phyloP scores from a whole-genome alignment of 2,797 vertebrate genomes.

The Tokudaia tokunoshimensis region DNA sequence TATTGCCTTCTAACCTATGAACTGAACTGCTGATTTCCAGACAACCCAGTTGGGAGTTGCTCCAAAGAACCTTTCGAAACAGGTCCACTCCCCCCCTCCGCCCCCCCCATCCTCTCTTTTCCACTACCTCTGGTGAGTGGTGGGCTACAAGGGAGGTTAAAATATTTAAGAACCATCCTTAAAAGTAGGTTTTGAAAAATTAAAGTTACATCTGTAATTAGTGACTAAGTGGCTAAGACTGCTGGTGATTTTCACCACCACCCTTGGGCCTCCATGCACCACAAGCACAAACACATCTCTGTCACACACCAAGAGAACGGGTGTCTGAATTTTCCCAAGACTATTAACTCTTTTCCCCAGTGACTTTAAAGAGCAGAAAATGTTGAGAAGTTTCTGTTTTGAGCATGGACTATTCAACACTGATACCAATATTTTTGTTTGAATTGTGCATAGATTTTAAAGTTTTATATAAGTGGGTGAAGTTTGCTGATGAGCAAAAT shows the following conservation, averaged over 20 bases:
- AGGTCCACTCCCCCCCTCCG: neutral
- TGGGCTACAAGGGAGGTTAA: neutral
- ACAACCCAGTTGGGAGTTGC: neutral
- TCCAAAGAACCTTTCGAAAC: neutral
- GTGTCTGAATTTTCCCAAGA: neutral
- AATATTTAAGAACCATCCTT: neutral
- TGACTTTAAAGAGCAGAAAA: conserved; percentile 51
- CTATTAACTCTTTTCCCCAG: conserved; percentile 28
- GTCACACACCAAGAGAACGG: neutral
- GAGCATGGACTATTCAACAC: conserved; percentile 44
- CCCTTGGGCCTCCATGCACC: neutral
- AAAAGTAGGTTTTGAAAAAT: neutral
- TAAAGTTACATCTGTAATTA: neutral
- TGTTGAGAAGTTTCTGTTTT: conserved; percentile 51
- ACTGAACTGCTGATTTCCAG: neutral
- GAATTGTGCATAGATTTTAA: neutral
- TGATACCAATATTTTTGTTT: neutral
- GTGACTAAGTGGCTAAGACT: neutral
- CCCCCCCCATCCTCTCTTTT: neutral
- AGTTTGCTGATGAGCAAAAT: neutral
- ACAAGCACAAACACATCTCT: neutral
- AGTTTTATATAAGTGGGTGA: neutral
- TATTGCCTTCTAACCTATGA: neutral
- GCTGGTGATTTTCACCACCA: neutral
- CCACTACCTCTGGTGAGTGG: neutral